Conservation (phyloP, 2,888 invertebrate genomes). For the Yponomeuta malinellus region DNA sequence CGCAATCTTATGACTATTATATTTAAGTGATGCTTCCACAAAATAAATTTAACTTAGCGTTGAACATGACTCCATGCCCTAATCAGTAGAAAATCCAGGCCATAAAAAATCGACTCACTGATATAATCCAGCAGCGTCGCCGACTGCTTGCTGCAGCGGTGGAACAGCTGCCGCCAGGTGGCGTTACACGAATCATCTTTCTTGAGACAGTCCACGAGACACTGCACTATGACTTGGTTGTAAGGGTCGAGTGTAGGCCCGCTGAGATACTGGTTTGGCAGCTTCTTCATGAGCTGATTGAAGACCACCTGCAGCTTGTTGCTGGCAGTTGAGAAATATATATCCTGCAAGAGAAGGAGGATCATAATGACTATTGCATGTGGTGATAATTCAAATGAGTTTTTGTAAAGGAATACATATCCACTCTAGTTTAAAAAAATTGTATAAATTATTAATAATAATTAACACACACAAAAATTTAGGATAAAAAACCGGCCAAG, state of each 20-base stretch:
- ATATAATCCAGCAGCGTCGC: conserved; percentile 78
- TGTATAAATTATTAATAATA: no score
- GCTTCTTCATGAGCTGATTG: conserved; percentile 80
- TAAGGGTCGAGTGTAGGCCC: conserved; percentile 58
- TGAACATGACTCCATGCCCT: no score
- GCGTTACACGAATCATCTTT: conserved; percentile 79
- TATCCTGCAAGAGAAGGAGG: conserved; percentile 43
- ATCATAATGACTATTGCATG: not conserved
- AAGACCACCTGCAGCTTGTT: conserved; percentile 69
- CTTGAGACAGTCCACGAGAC: conserved; percentile 76
- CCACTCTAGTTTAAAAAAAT: no score
- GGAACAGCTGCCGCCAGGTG: conserved; percentile 81
- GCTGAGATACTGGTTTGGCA: conserved; percentile 70
- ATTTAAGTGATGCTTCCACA: conserved; percentile 20
- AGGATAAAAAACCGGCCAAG: no score
- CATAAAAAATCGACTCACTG: conserved; percentile 43
- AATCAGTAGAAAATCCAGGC: no score
- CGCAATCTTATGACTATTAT: no score
- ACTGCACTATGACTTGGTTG: conserved; percentile 75
- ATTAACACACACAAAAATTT: no score
- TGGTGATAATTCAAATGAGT: no score
- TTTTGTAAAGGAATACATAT: no score
- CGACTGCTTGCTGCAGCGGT: conserved; percentile 79
- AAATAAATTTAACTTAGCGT: no score
- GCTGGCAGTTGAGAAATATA: conserved; percentile 61